Evolutionary conservation across 1,140 invertebrate genomes (phyloP).

Genomic region (Heliconius eleuchia): DNA sequence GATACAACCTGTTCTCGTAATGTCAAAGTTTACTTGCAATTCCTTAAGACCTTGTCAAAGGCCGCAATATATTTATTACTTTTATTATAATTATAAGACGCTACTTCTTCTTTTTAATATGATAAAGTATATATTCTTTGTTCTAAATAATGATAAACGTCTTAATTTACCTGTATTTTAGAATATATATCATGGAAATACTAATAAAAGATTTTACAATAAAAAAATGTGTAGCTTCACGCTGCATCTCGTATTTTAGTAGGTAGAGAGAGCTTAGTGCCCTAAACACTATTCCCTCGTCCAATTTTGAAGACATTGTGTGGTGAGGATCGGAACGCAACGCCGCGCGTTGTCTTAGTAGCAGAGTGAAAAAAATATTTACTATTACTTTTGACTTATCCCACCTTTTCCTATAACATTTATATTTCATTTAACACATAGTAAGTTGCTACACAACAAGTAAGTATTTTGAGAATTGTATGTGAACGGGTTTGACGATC

Average conservation of each 20-base stretch:
- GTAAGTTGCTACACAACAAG: not conserved
- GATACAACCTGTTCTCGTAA: slow-evolving; percentile 46
- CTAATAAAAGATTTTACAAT: too few relatives aligned
- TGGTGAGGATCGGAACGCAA: too few relatives aligned
- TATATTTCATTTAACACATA: not conserved
- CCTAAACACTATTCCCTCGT: too few relatives aligned
- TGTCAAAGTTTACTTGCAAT: slow-evolving; percentile 56
- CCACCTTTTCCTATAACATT: not conserved
- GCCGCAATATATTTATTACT: slow-evolving; percentile 26
- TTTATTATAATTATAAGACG: not conserved
- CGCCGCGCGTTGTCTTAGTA: too few relatives aligned
- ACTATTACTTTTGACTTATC: not conserved
- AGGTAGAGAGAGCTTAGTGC: too few relatives aligned
- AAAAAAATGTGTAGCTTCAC: too few relatives aligned
- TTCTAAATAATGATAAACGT: not conserved
- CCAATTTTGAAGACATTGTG: too few relatives aligned
- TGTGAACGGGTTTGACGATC: slow-evolving; percentile 14
- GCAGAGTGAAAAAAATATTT: too few relatives aligned
- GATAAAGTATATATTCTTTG: not conserved
- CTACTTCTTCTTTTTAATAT: not conserved
- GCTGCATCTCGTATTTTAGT: too few relatives aligned
- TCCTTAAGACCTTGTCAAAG: slow-evolving; percentile 51
- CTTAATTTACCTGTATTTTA: not conserved
- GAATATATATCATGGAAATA: not conserved
- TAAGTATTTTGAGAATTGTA: not conserved